Evolutionary conservation across 2,113 vertebrate genomes (phyloP).

Genomic region (Scopus umbretta): DNA sequence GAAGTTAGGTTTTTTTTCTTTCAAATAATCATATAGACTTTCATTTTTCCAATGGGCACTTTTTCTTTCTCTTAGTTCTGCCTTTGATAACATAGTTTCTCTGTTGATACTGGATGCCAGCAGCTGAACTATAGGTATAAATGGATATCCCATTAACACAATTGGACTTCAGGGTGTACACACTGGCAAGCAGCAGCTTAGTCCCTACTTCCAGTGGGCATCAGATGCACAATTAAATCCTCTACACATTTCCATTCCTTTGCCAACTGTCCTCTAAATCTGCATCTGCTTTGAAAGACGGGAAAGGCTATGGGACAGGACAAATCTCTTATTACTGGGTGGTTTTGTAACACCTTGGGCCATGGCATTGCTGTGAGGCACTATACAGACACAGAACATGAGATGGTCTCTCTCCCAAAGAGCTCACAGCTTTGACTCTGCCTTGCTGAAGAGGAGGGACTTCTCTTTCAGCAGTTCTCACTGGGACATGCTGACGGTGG

Average conservation of each 20-base stretch:
- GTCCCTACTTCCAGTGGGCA: neutral
- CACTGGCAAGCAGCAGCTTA: neutral
- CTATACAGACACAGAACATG: accelerated
- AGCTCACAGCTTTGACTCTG: neutral
- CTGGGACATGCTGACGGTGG: neutral
- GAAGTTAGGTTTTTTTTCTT: neutral
- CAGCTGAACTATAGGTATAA: neutral
- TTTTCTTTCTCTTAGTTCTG: neutral
- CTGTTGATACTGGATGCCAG: neutral
- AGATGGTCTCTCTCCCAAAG: neutral
- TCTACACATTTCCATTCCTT: neutral
- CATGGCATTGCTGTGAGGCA: neutral
- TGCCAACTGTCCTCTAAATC: neutral
- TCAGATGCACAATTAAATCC: neutral
- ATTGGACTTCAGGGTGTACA: neutral
- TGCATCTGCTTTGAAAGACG: neutral
- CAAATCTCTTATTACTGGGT: neutral
- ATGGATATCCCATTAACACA: neutral
- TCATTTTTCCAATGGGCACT: neutral
- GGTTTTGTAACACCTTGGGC: neutral
- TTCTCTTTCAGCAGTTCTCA: neutral
- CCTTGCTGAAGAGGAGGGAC: neutral
- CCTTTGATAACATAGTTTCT: neutral
- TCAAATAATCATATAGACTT: neutral
- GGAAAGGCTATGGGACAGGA: neutral